Evolutionary conservation across 2,797 vertebrate genomes (phyloP).

Genomic region (Staurois parvus): DNA sequence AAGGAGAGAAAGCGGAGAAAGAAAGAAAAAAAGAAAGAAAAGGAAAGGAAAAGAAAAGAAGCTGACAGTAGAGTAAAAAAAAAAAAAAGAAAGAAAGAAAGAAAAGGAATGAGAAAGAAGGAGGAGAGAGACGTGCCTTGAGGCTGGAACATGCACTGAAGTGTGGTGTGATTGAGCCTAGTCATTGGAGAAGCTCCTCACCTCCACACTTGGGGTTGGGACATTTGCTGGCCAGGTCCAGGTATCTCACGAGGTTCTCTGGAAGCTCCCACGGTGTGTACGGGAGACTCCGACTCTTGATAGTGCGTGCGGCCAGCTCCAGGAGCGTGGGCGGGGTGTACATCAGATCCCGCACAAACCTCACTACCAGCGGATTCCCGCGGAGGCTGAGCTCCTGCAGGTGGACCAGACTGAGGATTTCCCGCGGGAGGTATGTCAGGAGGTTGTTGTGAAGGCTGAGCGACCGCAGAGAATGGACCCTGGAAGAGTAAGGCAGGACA

Average conservation of each 20-base stretch:
- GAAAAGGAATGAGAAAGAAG: too few relatives aligned
- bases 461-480: conserved; percentile 92
- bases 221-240: conserved; percentile 95
- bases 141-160: too few relatives aligned
- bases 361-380: conserved; percentile 96
- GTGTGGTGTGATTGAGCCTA: too few relatives aligned
- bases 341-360: conserved; percentile 95
- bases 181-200: conserved; percentile 67
- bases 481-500: conserved; percentile 64
- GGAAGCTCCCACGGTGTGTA: conserved; percentile 87
- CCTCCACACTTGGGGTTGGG: conserved; percentile 98
- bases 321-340: conserved; percentile 93
- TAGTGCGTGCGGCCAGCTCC: conserved; percentile 89
- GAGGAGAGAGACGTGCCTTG: too few relatives aligned
- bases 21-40: too few relatives aligned
- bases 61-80: too few relatives aligned
- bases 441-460: conserved; percentile 98
- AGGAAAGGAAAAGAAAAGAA: too few relatives aligned
- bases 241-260: conserved; percentile 84
- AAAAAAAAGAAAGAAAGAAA: too few relatives aligned
- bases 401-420: conserved; percentile 94
- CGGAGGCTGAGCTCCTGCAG: conserved; percentile 96
- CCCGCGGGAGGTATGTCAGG: conserved; percentile 93
- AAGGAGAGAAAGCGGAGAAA: too few relatives aligned
- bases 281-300: conserved; percentile 88